A percentile compares a stretch with the other conserved stretches of the same genome.
Conservation (phyloP, 2,113 vertebrate genomes). For the Coregonus clupeaformis region DNA sequence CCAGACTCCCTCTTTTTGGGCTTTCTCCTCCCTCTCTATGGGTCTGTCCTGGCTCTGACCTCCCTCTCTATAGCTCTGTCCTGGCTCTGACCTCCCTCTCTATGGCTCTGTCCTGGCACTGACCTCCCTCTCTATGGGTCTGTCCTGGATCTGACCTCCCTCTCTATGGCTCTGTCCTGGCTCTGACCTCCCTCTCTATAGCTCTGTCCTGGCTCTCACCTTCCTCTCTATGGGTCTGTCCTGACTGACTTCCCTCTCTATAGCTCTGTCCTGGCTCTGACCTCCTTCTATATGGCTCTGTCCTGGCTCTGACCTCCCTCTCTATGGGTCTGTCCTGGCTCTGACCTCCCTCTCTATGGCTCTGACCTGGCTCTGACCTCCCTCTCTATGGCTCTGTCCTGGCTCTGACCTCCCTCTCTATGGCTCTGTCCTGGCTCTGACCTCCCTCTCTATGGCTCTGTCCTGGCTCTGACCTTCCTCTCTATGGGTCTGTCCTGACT, state of each 20-base stretch:
- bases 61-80: not conserved
- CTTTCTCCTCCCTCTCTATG: constrained; percentile 5
- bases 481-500: not conserved
- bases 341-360: constrained; percentile 3
- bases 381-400: not conserved
- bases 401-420: not conserved
- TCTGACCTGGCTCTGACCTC: not conserved
- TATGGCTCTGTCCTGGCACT: constrained; percentile 4
- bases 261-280: not conserved
- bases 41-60: not conserved
- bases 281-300: no score
- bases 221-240: not conserved
- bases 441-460: constrained; percentile 14
- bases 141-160: no score
- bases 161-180: constrained; percentile 2
- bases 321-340: constrained; percentile 5
- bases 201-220: not conserved
- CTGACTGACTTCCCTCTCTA: not conserved
- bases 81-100: not conserved
- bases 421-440: no score
- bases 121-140: constrained; percentile 5
- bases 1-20: constrained; percentile 7
- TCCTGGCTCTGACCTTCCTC: constrained; percentile 1
- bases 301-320: no score
- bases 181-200: not conserved